Percentiles rank a stretch among this genome's conserved stretches.
Evolutionary conservation across 2,113 vertebrate genomes (phyloP).

Genomic region (Anser brachyrhynchus): DNA sequence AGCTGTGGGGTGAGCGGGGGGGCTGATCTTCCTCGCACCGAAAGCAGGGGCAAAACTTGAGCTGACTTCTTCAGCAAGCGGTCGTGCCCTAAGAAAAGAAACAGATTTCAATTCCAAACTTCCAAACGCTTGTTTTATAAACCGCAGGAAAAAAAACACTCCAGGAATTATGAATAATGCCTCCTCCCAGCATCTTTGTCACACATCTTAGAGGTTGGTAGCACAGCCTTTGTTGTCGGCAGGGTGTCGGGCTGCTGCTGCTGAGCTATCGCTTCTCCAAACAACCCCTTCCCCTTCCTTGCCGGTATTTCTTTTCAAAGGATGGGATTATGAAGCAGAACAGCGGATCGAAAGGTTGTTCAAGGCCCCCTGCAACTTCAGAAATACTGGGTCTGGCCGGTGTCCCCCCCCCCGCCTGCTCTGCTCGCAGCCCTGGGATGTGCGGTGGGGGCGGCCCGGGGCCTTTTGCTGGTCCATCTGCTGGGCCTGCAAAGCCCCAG

Average conservation of each 20-base stretch:
- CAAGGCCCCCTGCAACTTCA: background rate
- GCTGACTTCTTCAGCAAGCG: background rate
- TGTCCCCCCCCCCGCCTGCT: background rate
- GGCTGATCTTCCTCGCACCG: background rate
- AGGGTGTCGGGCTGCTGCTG: background rate
- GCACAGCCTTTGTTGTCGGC: background rate
- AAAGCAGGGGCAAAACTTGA: background rate
- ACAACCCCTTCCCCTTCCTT: background rate
- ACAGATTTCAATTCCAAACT: background rate
- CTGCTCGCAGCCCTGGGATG: background rate
- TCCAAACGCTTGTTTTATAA: background rate
- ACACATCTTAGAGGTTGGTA: background rate
- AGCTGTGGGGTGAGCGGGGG: background rate
- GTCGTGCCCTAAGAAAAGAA: background rate
- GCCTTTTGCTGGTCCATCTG: background rate
- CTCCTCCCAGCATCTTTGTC: background rate
- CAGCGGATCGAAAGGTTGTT: background rate
- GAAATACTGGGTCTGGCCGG: background rate
- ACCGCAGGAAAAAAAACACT: accelerated
- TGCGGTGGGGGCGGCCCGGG: background rate
- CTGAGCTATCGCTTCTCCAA: background rate
- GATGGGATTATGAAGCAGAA: background rate
- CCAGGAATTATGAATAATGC: background rate
- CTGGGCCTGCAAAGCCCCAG: background rate
- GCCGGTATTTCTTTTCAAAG: background rate